Evolutionary conservation across 2,888 invertebrate genomes (phyloP).

Genomic region (Pandemis heparana): DNA sequence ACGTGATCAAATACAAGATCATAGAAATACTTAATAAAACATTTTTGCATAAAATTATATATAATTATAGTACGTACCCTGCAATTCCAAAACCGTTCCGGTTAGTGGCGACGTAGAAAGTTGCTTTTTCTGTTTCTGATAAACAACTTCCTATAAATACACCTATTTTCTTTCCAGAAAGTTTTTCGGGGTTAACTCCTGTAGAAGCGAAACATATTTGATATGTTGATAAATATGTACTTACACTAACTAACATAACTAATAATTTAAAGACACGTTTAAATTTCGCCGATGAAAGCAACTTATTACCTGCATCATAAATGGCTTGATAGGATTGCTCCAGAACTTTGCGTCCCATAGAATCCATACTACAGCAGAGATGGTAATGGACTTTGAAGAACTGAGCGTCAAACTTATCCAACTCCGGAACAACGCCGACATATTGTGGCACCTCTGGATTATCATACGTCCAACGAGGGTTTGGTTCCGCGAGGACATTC

Average conservation of each 20-base stretch:
- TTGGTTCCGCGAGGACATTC: conserved; percentile 87
- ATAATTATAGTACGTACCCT: conserved; percentile 56
- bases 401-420: too few species aligned
- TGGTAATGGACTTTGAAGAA: too few species aligned
- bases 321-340: conserved; percentile 90
- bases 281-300: not conserved
- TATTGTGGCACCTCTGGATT: conserved; percentile 58
- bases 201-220: conserved; percentile 31
- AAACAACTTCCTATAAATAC: conserved; percentile 77
- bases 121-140: conserved; percentile 87
- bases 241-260: too few species aligned
- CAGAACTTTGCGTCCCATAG: conserved; percentile 88
- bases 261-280: too few species aligned
- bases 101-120: conserved; percentile 58
- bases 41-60: too few species aligned
- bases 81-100: conserved; percentile 62
- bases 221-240: too few species aligned
- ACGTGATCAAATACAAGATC: too few species aligned
- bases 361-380: conserved; percentile 56
- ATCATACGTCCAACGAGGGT: conserved; percentile 66
- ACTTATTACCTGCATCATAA: conserved; percentile 86
- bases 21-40: too few species aligned
- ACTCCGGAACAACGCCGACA: too few species aligned
- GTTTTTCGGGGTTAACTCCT: conserved; percentile 86
- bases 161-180: conserved; percentile 83